Conservation (phyloP, 2,797 vertebrate species). For the Hozukius guyotensis region DNA sequence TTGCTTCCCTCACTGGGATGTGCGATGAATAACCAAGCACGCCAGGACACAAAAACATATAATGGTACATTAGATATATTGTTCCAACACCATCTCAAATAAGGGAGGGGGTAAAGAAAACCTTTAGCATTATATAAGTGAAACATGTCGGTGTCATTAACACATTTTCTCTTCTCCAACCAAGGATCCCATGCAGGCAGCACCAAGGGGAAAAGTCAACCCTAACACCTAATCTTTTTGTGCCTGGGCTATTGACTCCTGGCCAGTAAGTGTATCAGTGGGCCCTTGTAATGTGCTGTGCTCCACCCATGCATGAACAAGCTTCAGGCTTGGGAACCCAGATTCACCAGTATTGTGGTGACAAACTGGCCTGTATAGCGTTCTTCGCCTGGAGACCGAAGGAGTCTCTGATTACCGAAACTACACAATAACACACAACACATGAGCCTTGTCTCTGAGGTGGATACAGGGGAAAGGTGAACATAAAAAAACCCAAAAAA, state of each 20-base stretch:
- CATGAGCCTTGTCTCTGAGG: conserved; percentile 22
- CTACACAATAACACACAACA: conserved; percentile 56
- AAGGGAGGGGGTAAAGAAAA: neutral
- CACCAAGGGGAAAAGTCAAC: neutral
- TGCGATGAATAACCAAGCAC: conserved; percentile 1
- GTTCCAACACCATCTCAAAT: neutral
- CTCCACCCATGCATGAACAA: conserved; percentile 34
- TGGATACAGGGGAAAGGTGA: neutral
- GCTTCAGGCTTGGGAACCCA: conserved; percentile 39
- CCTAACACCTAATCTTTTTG: conserved; percentile 10
- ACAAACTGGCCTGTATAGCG: conserved; percentile 50
- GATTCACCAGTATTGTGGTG: conserved; percentile 40
- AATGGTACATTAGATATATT: conserved; percentile 7
- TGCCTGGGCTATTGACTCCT: conserved; percentile 7
- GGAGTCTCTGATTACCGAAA: conserved; percentile 57
- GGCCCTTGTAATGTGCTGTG: conserved; percentile 17
- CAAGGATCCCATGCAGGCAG: neutral
- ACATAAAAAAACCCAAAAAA: neutral
- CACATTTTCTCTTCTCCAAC: neutral
- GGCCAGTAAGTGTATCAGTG: conserved; percentile 24
- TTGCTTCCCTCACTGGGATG: conserved; percentile 94
- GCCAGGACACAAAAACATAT: conserved; percentile 37
- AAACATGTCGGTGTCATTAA: neutral
- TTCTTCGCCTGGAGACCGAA: conserved; percentile 57
- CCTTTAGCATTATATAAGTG: neutral